These are phyloP conservation scores for Halictus rubicundus DNA, from an alignment of 1,140 invertebrate genomes.

Conservation along the genomic window DNA sequence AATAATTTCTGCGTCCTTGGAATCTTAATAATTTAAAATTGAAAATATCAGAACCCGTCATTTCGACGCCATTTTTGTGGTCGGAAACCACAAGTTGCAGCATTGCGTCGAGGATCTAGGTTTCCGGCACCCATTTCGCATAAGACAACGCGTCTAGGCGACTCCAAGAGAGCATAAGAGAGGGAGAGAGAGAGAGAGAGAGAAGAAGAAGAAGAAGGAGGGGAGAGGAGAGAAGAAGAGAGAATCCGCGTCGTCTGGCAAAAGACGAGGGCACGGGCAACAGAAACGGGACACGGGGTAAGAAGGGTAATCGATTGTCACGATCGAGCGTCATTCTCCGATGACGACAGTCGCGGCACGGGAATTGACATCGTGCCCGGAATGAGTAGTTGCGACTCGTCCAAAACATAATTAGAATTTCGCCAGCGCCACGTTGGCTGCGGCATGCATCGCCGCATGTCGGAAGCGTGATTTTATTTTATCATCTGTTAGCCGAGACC, in stretches of 20 bases:
- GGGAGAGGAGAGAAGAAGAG: too few relatives aligned
- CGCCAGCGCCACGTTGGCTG: conserved; percentile 19
- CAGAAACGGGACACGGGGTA: not conserved
- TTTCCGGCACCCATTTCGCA: too few relatives aligned
- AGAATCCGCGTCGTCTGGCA: not conserved
- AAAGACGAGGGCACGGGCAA: not conserved
- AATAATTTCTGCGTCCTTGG: too few relatives aligned
- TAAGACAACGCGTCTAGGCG: too few relatives aligned
- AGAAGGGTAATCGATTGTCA: not conserved
- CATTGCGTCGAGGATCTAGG: too few relatives aligned
- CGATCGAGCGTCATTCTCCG: conserved; percentile 38
- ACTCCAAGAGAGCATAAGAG: too few relatives aligned
- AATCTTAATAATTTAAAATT: too few relatives aligned
- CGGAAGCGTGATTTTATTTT: conserved; percentile 12
- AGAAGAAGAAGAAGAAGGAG: too few relatives aligned
- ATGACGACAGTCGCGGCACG: conserved; percentile 41
- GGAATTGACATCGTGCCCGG: conserved; percentile 41
- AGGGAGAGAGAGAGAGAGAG: too few relatives aligned
- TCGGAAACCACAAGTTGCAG: too few relatives aligned
- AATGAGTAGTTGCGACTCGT: conserved; percentile 47
- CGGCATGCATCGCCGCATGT: conserved; percentile 6
- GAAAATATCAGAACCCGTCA: too few relatives aligned
- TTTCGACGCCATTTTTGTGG: too few relatives aligned
- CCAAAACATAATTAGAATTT: conserved; percentile 63
- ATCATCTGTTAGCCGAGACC: conserved; percentile 13